phyloP scores from a whole-genome alignment of 2,113 vertebrate genomes.

The Felis catus region DNA sequence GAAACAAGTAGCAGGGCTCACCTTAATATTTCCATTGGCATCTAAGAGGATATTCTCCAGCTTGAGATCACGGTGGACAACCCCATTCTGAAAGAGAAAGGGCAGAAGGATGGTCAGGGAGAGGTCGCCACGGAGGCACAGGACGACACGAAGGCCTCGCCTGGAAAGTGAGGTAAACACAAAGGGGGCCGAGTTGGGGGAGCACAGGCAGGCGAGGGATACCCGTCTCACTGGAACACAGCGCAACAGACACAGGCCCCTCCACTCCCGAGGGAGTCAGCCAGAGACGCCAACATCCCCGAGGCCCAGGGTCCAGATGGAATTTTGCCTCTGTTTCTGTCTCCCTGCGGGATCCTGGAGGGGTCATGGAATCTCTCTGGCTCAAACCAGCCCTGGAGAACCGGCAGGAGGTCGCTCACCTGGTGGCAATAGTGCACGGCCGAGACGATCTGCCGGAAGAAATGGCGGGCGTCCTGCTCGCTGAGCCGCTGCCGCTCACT shows the following conservation, averaged over 20 bases:
- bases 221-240: accelerated
- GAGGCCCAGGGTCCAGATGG: background rate
- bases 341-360: background rate
- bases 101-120: background rate
- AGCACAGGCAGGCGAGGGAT: background rate
- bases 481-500: constrained; percentile 89
- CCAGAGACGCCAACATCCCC: background rate
- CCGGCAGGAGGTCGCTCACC: constrained; percentile 78
- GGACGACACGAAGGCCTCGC: no score
- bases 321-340: background rate
- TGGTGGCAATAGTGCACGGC: constrained; percentile 96
- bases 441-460: constrained; percentile 97
- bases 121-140: accelerated
- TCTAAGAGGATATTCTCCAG: constrained; percentile 98
- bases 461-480: constrained; percentile 91
- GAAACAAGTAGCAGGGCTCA: constrained; percentile 75
- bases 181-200: background rate
- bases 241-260: background rate
- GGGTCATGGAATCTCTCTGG: background rate
- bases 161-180: background rate
- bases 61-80: constrained; percentile 98
- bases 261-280: background rate
- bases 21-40: constrained; percentile 93
- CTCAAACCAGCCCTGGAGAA: background rate
- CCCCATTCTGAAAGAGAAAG: constrained; percentile 88